These are phyloP conservation scores for Eulacestoma nigropectus DNA, from an alignment of 2,113 vertebrate genomes.

Conservation along the genomic window DNA sequence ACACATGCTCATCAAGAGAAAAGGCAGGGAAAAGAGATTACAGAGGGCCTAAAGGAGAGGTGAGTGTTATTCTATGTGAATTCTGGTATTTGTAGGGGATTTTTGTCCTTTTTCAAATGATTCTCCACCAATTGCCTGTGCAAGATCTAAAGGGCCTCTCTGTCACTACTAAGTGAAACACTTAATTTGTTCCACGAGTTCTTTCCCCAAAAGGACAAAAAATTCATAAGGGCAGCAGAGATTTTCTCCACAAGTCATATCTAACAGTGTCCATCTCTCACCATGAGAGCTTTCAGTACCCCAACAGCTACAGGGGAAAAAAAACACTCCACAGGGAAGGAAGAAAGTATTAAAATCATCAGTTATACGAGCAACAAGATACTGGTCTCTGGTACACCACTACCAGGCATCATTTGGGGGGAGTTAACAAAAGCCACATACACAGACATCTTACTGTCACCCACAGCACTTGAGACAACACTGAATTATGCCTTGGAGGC, in stretches of 20 bases:
- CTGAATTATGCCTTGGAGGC: neutral
- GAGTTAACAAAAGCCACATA: neutral
- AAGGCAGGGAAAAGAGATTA: neutral
- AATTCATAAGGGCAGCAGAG: neutral
- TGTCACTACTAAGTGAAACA: neutral
- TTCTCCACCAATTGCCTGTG: neutral
- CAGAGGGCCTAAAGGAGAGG: neutral
- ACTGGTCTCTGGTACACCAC: neutral
- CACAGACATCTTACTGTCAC: neutral
- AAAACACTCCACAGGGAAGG: neutral
- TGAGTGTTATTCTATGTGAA: neutral
- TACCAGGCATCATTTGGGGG: neutral
- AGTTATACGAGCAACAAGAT: neutral
- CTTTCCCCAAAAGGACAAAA: neutral
- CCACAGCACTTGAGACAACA: neutral
- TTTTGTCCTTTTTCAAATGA: neutral
- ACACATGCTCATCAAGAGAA: neutral
- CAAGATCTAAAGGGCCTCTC: neutral
- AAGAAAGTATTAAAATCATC: conserved; percentile 7
- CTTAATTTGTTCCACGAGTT: neutral
- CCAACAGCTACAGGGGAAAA: neutral
- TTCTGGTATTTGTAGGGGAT: neutral
- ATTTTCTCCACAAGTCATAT: neutral
- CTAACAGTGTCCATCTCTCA: neutral
- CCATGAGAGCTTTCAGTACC: neutral